Percentiles rank a stretch among this genome's conserved stretches.
Conservation (phyloP, 1,140 invertebrate genomes). For the Drosophila novamexicana region DNA sequence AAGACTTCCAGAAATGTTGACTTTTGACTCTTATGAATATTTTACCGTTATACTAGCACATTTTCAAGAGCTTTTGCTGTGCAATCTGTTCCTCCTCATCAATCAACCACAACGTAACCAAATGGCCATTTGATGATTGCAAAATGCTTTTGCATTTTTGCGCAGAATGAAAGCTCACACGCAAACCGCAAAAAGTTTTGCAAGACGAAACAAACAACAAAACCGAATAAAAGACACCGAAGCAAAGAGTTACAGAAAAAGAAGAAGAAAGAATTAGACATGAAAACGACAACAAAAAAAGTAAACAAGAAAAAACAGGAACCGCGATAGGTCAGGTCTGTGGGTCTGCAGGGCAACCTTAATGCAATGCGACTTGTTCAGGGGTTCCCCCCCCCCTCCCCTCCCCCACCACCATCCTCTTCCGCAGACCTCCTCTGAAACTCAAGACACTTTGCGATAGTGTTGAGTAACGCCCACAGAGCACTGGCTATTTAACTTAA, state of each 20-base stretch:
- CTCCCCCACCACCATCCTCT: too few species aligned
- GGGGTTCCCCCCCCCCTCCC: not conserved
- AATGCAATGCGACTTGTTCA: slow-evolving; percentile 19
- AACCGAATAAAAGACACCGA: slow-evolving; percentile 15
- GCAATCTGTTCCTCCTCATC: not conserved
- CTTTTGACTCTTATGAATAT: not conserved
- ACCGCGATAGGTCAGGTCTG: slow-evolving; percentile 73
- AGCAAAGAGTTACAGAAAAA: slow-evolving; percentile 33
- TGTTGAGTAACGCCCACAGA: slow-evolving; percentile 5
- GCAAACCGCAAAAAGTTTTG: slow-evolving; percentile 37
- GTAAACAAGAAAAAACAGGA: slow-evolving; percentile 24
- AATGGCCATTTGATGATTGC: slow-evolving; percentile 27
- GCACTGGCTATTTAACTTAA: not conserved
- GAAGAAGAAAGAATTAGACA: slow-evolving; percentile 41
- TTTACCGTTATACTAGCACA: not conserved
- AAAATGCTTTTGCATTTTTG: slow-evolving; percentile 25
- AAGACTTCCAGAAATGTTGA: not conserved
- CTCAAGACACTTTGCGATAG: not conserved
- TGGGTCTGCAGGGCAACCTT: slow-evolving; percentile 63
- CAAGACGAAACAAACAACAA: slow-evolving; percentile 11
- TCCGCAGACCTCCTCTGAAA: not conserved
- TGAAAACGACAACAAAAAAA: slow-evolving; percentile 23
- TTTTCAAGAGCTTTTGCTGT: slow-evolving; percentile 12
- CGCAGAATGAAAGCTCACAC: slow-evolving; percentile 5
- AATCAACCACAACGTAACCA: not conserved